Evolutionary conservation across 1,140 invertebrate genomes (phyloP).

Genomic region (Drosophila bocki): DNA sequence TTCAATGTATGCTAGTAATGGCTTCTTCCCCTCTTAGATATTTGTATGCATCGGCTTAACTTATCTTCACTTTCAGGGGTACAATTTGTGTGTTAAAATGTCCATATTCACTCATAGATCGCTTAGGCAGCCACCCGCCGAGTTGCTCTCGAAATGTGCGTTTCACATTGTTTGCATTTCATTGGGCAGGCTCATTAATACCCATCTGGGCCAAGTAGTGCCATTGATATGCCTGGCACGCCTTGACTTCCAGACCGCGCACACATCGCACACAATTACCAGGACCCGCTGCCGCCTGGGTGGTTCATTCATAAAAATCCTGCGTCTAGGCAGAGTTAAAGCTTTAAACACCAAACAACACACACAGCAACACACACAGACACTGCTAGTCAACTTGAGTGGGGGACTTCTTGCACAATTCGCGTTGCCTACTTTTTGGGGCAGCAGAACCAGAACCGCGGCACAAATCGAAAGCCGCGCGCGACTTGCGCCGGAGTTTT

Average conservation of each 20-base stretch:
- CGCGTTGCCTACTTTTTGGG: constrained; percentile 65
- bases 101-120: not conserved
- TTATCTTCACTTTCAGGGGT: not conserved
- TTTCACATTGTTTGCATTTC: constrained; percentile 49
- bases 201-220: constrained; percentile 31
- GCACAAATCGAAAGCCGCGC: constrained; percentile 46
- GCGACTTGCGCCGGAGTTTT: constrained; percentile 38
- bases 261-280: constrained; percentile 33
- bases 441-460: constrained; percentile 28
- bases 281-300: constrained; percentile 14
- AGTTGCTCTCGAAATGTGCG: not conserved
- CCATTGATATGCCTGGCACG: constrained; percentile 68
- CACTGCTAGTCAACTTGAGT: constrained; percentile 12
- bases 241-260: constrained; percentile 38
- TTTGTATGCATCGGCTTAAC: not conserved
- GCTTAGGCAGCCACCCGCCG: not conserved
- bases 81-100: constrained; percentile 2
- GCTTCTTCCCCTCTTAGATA: not conserved
- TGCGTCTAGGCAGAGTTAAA: constrained; percentile 45
- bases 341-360: constrained; percentile 42
- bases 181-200: constrained; percentile 59
- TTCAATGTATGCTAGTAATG: no score
- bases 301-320: constrained; percentile 76
- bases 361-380: constrained; percentile 6
- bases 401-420: constrained; percentile 42